Conservation (phyloP, 2,113 vertebrate species). For the Pampusana beccarii region DNA sequence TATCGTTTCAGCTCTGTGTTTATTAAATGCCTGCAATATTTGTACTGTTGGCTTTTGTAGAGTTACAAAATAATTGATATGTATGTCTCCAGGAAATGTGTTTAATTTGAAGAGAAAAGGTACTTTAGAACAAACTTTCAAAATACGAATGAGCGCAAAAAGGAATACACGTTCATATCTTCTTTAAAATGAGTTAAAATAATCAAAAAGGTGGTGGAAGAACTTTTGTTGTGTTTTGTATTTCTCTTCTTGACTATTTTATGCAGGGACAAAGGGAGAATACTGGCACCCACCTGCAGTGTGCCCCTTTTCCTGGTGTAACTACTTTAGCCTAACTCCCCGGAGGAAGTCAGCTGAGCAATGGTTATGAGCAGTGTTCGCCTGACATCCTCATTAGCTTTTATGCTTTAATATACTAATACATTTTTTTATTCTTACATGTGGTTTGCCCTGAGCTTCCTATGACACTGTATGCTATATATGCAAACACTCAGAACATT, state of each 20-base stretch:
- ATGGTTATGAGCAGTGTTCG: neutral
- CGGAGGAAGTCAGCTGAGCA: neutral
- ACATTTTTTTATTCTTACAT: neutral
- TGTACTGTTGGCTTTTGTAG: conserved; percentile 37
- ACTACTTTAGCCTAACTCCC: neutral
- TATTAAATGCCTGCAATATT: conserved; percentile 66
- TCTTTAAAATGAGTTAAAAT: neutral
- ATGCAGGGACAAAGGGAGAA: neutral
- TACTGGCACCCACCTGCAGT: neutral
- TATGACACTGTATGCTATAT: neutral
- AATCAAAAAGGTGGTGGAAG: neutral
- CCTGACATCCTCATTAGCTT: neutral
- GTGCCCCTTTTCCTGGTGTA: neutral
- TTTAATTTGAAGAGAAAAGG: conserved; percentile 43
- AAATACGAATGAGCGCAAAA: conserved; percentile 35
- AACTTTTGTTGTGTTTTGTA: neutral
- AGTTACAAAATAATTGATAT: conserved; percentile 63
- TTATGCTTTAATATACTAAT: conserved; percentile 13
- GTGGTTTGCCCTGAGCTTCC: neutral
- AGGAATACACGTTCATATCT: neutral
- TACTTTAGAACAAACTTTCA: conserved; percentile 40
- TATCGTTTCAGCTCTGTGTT: conserved; percentile 43
- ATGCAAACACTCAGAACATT: neutral
- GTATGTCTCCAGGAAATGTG: conserved; percentile 43
- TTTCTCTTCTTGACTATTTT: neutral